Base-by-base conservation (phyloP, 2,797 vertebrate genomes). In the Oreochromis mossambicus region DNA sequence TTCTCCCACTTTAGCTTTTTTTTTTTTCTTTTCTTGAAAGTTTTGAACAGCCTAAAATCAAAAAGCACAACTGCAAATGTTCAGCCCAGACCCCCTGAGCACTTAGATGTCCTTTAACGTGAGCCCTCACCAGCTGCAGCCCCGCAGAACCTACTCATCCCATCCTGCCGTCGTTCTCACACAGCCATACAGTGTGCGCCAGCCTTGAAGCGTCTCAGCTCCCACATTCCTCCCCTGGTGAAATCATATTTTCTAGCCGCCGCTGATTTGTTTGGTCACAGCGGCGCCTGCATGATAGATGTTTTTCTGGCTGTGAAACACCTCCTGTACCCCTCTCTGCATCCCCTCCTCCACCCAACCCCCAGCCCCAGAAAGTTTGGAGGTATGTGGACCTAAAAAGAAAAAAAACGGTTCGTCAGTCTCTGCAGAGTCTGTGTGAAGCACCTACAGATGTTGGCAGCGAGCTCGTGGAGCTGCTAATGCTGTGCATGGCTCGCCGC, bases 191-290 rank as follows among this genome's bases (percentile, higher is more conserved):
- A 80, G 80, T 48, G 63, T 77, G 73, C 83, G 73, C 56, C 86
- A 24, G 90, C 83, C 66, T 87, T 26, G 19, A 80, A 86, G 55
- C 52, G 9, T 26, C 75, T 89, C 86, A 48, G 87, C 87, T 61
- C 82, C 83, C 83, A 41, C 94, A 94, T 94, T 95, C 93, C 91
- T 92, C 81, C 80, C 50, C 61, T 61, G 86, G 87, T 92, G 84
- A 94, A 95, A 95, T 95, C 93, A 87, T 91, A 91, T 91, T 93
- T 92, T 92, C 83, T 90, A 84, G 85, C 92, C 85, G 5, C 88
- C 12, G 24, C 86, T 82, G 87, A 94, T 94, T 94, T 93, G 91
- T 94, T 92, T 94, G 93, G 95, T 94, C 93, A 88, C 90, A 91
- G 86, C 83, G 91, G 93, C 92, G 92, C 93, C 93, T 91, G 82